phyloP scores from a whole-genome alignment of 1,140 invertebrate genomes.

The Conus ventricosus region DNA sequence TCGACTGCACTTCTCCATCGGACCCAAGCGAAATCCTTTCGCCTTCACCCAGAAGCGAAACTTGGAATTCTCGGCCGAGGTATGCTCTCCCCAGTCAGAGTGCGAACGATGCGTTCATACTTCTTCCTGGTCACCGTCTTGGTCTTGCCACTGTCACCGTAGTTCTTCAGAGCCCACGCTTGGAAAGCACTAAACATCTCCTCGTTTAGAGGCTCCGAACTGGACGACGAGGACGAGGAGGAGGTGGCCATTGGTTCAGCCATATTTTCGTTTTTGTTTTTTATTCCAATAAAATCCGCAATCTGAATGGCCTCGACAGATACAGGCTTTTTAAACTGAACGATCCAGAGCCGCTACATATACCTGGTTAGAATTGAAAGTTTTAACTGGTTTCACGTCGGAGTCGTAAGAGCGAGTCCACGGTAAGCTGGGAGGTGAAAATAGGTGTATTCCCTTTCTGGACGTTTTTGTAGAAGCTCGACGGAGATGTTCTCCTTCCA shows the following conservation, averaged over 20 bases:
- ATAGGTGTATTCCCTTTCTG: no score
- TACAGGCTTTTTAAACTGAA: no score
- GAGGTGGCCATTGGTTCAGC: not conserved
- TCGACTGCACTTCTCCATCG: slow-evolving; percentile 76
- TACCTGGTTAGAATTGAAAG: no score
- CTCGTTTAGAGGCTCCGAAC: slow-evolving; percentile 35
- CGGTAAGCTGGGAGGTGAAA: no score
- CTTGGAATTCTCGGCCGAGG: slow-evolving; percentile 92
- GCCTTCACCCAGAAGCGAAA: slow-evolving; percentile 97
- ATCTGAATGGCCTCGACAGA: no score
- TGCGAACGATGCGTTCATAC: slow-evolving; percentile 89
- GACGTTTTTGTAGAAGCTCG: no score
- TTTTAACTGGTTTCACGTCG: no score
- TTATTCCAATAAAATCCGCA: no score
- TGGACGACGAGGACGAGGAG: not conserved
- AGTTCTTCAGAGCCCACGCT: slow-evolving; percentile 90
- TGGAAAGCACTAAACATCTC: slow-evolving; percentile 83
- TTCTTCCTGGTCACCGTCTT: slow-evolving; percentile 96
- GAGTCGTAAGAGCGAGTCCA: no score
- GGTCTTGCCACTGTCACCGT: slow-evolving; percentile 94
- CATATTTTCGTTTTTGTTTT: no score
- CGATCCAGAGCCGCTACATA: no score
- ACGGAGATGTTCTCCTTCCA: no score
- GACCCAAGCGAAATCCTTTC: slow-evolving; percentile 90
- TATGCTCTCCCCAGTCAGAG: slow-evolving; percentile 87